Base-by-base conservation (phyloP, 1,140 invertebrate species). In the Leptopilina boulardi region DNA sequence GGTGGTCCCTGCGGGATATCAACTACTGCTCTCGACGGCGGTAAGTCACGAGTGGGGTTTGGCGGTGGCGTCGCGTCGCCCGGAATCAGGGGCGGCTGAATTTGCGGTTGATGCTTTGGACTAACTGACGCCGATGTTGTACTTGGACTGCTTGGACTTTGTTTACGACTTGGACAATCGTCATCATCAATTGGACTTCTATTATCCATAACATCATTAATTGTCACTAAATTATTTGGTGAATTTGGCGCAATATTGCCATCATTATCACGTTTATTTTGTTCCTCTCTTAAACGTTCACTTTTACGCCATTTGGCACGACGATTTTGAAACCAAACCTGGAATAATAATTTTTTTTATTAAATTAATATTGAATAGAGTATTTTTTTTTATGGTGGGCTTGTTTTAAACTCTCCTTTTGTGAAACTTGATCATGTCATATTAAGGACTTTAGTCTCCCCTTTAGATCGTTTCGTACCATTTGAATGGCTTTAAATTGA, bases 311-410 rank as follows among this genome's bases (percentile, higher is more conserved):
- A 98, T 91, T 98, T 98, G 41, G 97, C 97, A 59, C 97, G 92
- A 41, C 97, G 93, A 88, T 98, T 98, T 94, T 98, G 97, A 88
- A 98, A 98, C 97, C 97, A 98, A 2, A 98, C 97, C 97, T 98
- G 87, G 70, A 90, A 91, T 70, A 77, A 73, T 42, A 2, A 42
- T 11, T 13, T 4, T 6, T 42, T 42, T 2, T 42, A 42, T 11
- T 41, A 41, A 5, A 41, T 41, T 41, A 42, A 42, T 15, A 42
- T 42, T 42, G 26, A 38, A 38, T 38, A 30, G 26, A 30, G 26
- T 47, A 47, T 3, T 47, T 51, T 3, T 18, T 2, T 51, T 51
- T 18, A 18, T 6, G 30, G 26, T 66, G 26, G 26, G 26, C 59
- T 66, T 66, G 13, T n/a, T 66, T 66, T 66, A 66, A n/a, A 26